Base-by-base conservation (phyloP, 2,797 vertebrate species). In the Lycodopsis pacificus region DNA sequence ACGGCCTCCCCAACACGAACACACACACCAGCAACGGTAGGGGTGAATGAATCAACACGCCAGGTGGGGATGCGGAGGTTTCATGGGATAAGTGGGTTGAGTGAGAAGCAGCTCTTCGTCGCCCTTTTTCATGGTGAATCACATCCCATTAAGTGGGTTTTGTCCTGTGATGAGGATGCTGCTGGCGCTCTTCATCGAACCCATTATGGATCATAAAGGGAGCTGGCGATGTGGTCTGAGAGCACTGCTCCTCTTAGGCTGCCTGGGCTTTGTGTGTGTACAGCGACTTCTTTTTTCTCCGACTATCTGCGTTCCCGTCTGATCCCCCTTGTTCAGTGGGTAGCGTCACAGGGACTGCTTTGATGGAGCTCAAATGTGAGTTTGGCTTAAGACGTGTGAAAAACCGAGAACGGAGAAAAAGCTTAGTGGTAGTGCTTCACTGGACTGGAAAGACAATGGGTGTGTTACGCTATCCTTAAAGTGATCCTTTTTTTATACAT, bases 201-300 rank as follows among this genome's bases (percentile, higher is more conserved):
- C 92, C 88, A 92, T 95, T 93, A 93, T 68, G 65, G 83, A 92
- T 89, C 91, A 93, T 93, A 93, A 90, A 92, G 91, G 91, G 84
- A 91, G 88, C 86, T 57, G 76, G 83, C 90, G 87, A 92, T 80
- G 88, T 84, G 90, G 84, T 83, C 88, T 69, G 83, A 89, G 89
- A 91, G 90, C 90, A 83, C 88, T 83, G 80, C 80, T 80, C 79
- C 80, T 86, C 73, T 51, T 71, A 74, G 61, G 73, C 72, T 49
- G 77, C 73, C 51, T 1, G 4, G 59, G 76, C 69, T 88, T 58
- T 75, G 79, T 84, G 88, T 82, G 88, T 85, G 76, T 81, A 62
- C 4, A 59, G 80, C 4, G 15, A 68, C 83, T 76, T 74, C 67
- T 58, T 25, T 61, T 69, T 10, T 4, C 4, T 7, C 66, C 56